Evolutionary conservation across 2,113 vertebrate species (phyloP), one percentile per base, ranked within the genome.

Genomic region (Columba livia): DNA sequence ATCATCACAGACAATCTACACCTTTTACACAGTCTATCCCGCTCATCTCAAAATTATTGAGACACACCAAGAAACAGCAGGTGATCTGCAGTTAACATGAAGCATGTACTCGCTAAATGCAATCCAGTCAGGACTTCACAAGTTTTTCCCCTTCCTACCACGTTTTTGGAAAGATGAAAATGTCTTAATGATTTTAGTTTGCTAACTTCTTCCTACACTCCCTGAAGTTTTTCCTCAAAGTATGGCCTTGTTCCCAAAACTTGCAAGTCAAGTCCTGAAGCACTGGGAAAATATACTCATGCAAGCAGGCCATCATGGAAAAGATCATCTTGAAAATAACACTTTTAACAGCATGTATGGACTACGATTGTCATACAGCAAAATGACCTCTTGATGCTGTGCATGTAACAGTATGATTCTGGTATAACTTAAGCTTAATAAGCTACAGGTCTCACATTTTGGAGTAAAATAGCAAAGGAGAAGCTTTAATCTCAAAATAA

Each of bases 401-500:
- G 16, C 38, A 28, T 29, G 0, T 9, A 34, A 26, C 9, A 61
- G 19, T 12, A n/a, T 10, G 20, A 71, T 4, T 62, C 3, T 6
- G 4, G 9, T 18, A 9, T 36, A 90, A 71, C 12, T 73, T 40
- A 74, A 44, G 16, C 17, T 56, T 85, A 61, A 47, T 36, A 53
- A 75, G 12, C 19, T 54, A 79, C 29, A 72, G 34, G 13, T 64
- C 34, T 54, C 23, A 36, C n/a, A 12, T 77, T 86, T 69, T 62
- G 6, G 19, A 69, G 32, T 69, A 66, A 61, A 90, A 66, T 36
- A 65, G 48, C 17, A 32, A 44, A 66, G 42, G 29, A 50, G 94
- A 91, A 85, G 11, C 32, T 91, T 85, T 34, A 57, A 78, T 32
- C 51, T 54, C 38, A 36, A 51, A 18, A 84, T 9, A 57, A 66